Percentiles rank a stretch among this genome's conserved stretches.
Evolutionary conservation across 1,140 invertebrate species (phyloP).

Genomic region (Trissolcus basalis): DNA sequence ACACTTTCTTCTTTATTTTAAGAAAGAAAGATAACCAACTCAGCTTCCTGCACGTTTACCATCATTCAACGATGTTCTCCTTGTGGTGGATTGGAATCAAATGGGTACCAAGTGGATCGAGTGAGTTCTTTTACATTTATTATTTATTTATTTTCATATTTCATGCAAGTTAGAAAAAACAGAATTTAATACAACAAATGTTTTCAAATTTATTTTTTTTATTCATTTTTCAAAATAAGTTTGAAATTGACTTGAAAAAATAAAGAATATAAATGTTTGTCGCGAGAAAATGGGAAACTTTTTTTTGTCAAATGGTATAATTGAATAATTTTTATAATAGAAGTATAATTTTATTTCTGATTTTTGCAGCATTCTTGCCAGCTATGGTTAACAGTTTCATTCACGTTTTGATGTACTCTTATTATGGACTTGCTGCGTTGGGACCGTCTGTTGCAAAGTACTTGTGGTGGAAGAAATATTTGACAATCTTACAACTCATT

Average conservation of each 20-base stretch:
- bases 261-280: too few relatives aligned
- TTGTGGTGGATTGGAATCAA: conserved; percentile 98
- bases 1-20: conserved; percentile 94
- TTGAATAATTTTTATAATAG: too few relatives aligned
- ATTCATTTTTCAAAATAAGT: too few relatives aligned
- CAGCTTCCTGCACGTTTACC: conserved; percentile 93
- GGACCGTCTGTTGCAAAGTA: conserved; percentile 87
- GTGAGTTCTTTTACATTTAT: conserved; percentile 78
- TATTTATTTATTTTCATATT: too few relatives aligned
- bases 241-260: too few relatives aligned
- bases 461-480: conserved; percentile 96
- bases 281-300: too few relatives aligned
- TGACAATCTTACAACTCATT: conserved; percentile 90
- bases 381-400: conserved; percentile 94
- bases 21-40: conserved; percentile 91
- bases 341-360: neutral
- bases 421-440: conserved; percentile 90
- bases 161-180: too few relatives aligned
- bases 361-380: conserved; percentile 84
- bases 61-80: conserved; percentile 93
- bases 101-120: conserved; percentile 96
- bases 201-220: too few relatives aligned
- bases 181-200: too few relatives aligned
- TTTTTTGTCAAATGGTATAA: too few relatives aligned
- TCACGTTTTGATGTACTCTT: conserved; percentile 95